phyloP scores from a whole-genome alignment of 1,140 invertebrate species.

The Idris sp. region DNA sequence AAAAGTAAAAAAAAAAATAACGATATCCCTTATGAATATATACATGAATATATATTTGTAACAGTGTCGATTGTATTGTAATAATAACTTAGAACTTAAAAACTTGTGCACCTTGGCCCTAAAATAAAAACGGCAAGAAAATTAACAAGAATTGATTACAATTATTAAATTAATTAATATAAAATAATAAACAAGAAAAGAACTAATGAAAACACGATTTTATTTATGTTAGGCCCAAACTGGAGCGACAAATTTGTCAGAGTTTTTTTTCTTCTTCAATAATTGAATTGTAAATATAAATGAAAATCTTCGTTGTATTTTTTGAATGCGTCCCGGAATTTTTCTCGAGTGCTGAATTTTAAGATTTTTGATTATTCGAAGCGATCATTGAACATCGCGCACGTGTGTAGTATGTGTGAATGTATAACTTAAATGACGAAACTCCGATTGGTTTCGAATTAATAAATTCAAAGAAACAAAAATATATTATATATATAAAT shows the following conservation, averaged over 20 bases:
- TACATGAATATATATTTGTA: constrained; percentile 17
- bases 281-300: constrained; percentile 49
- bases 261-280: constrained; percentile 23
- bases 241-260: constrained; percentile 11
- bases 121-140: constrained; percentile 37
- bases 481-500: constrained; percentile 45
- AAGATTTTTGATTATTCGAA: constrained; percentile 35
- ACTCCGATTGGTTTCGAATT: constrained; percentile 45
- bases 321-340: constrained; percentile 45
- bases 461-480: constrained; percentile 33
- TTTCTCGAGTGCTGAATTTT: constrained; percentile 35
- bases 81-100: constrained; percentile 53
- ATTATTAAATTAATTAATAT: no score
- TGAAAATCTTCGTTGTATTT: constrained; percentile 52
- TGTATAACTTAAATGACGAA: constrained; percentile 51
- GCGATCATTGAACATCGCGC: no score
- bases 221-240: constrained; percentile 30
- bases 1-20: constrained; percentile 41
- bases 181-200: no score
- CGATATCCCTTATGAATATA: constrained; percentile 18
- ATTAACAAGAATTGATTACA: constrained; percentile 20
- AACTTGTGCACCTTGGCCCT: constrained; percentile 62
- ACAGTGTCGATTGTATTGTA: constrained; percentile 49
- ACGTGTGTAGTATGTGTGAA: constrained; percentile 46
- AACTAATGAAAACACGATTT: constrained; percentile 13